Evolutionary conservation across 2,888 invertebrate genomes (phyloP).

Genomic region (Cheilosia urbana): DNA sequence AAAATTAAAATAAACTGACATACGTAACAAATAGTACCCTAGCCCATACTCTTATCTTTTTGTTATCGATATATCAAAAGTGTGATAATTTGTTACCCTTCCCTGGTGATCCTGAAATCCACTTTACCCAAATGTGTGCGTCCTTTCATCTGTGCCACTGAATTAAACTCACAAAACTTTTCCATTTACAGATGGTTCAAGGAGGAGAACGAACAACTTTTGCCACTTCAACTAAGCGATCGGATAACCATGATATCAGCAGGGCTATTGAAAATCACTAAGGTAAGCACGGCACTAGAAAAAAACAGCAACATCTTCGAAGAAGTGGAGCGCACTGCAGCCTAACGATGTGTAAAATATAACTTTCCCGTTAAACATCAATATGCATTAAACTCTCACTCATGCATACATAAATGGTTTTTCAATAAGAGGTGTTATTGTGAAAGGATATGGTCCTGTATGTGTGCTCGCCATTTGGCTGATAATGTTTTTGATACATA

Average conservation of each 20-base stretch:
- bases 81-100: too few species aligned
- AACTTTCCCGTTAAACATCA: conserved; percentile 26
- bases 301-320: neutral
- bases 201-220: conserved; percentile 89
- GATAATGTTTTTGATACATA: too few species aligned
- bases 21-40: too few species aligned
- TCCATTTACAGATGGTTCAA: conserved; percentile 88
- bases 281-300: conserved; percentile 82
- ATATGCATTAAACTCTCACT: conserved; percentile 27
- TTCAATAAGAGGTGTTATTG: too few species aligned
- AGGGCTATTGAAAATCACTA: conserved; percentile 88
- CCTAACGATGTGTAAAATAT: conserved; percentile 29
- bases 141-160: neutral
- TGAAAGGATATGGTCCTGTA: too few species aligned
- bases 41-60: too few species aligned
- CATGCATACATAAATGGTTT: neutral
- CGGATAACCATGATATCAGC: conserved; percentile 86
- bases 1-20: too few species aligned
- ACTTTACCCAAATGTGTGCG: neutral
- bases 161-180: neutral
- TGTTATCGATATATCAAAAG: too few species aligned
- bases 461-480: too few species aligned
- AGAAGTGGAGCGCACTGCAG: neutral
- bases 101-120: neutral
- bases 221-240: conserved; percentile 88